These are phyloP conservation scores for Rhingia rostrata DNA, from an alignment of 2,888 invertebrate species.

Conservation along the genomic window DNA sequence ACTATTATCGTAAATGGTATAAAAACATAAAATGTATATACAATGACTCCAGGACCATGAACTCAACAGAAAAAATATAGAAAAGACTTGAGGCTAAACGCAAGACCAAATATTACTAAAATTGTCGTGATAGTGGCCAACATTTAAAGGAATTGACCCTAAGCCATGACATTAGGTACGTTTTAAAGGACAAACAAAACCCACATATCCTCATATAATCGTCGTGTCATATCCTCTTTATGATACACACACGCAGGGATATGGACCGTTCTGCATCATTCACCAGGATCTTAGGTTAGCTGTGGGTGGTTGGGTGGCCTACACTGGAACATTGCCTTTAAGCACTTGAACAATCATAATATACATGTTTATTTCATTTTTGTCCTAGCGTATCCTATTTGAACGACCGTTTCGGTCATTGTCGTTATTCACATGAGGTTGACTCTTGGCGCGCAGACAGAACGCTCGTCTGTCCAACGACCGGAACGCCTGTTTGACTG, in stretches of 20 bases:
- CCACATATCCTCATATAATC: conserved; percentile 62
- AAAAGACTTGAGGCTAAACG: conserved; percentile 27
- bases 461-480: neutral
- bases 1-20: neutral
- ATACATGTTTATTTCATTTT: conserved; percentile 66
- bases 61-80: neutral
- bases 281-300: conserved; percentile 23
- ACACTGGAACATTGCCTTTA: conserved; percentile 45
- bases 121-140: conserved; percentile 16
- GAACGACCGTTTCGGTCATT: conserved; percentile 63
- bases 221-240: conserved; percentile 67
- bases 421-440: conserved; percentile 68
- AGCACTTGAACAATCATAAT: conserved; percentile 65
- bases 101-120: conserved; percentile 47
- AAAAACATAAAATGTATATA: neutral
- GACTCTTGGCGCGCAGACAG: conserved; percentile 29
- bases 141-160: conserved; percentile 64
- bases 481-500: neutral
- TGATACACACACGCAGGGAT: conserved; percentile 42
- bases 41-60: conserved; percentile 3
- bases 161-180: conserved; percentile 60
- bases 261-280: conserved; percentile 40
- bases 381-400: conserved; percentile 57
- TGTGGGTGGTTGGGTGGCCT: conserved; percentile 19
- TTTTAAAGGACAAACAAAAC: conserved; percentile 44